These are phyloP conservation scores for Lordiphosa clarofinis DNA, from an alignment of 1,140 invertebrate genomes.

Conservation along the genomic window DNA sequence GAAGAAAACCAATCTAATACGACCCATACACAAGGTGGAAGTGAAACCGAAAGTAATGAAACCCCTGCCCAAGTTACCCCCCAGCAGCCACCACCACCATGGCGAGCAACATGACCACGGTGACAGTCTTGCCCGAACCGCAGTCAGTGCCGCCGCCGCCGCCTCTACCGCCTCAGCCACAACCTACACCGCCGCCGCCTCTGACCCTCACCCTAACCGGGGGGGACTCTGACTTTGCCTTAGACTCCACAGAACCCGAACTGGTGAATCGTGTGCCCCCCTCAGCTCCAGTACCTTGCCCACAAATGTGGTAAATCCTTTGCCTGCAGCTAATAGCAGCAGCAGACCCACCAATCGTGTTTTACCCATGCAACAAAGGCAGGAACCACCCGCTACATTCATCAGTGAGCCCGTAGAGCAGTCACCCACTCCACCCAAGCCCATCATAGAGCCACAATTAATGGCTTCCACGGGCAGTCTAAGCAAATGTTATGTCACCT, in stretches of 20 bases:
- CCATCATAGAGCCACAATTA: slow-evolving; percentile 35
- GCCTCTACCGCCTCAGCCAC: not conserved
- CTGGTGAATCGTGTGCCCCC: slow-evolving; percentile 57
- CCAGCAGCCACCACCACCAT: not conserved
- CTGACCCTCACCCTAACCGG: slow-evolving; percentile 35
- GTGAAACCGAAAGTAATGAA: slow-evolving; percentile 76
- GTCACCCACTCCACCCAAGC: slow-evolving; percentile 52
- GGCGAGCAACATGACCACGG: slow-evolving; percentile 12
- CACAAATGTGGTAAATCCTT: slow-evolving; percentile 85
- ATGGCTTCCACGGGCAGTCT: slow-evolving; percentile 17
- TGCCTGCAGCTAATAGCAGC: slow-evolving; percentile 68
- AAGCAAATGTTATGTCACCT: slow-evolving; percentile 31
- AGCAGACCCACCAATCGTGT: slow-evolving; percentile 87
- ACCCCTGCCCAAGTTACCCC: slow-evolving; percentile 32
- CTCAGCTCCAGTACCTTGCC: slow-evolving; percentile 81
- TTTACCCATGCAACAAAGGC: slow-evolving; percentile 84
- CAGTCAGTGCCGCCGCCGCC: slow-evolving; percentile 33
- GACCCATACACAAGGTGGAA: slow-evolving; percentile 71
- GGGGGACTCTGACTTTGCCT: slow-evolving; percentile 36
- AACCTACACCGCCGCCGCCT: slow-evolving; percentile 10
- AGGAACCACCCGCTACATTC: slow-evolving; percentile 54
- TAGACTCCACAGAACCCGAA: slow-evolving; percentile 25
- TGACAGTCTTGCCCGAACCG: not conserved
- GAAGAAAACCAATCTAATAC: slow-evolving; percentile 65
- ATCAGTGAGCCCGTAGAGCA: slow-evolving; percentile 41